Evolutionary conservation across 1,140 invertebrate species (phyloP).

Genomic region (Penaeus japonicus): DNA sequence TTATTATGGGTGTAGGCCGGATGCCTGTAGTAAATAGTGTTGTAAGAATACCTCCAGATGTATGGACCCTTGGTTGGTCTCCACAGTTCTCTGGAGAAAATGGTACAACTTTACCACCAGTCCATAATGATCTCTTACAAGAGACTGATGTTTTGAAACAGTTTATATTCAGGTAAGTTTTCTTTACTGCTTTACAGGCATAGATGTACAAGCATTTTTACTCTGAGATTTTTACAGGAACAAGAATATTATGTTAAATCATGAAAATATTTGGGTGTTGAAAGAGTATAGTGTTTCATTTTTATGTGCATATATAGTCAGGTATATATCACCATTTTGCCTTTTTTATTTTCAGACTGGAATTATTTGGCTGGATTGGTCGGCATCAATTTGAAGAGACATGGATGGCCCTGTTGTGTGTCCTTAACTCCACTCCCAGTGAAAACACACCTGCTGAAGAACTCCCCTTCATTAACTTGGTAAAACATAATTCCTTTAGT

Average conservation of each 20-base stretch:
- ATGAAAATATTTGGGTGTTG: neutral
- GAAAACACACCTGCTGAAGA: constrained; percentile 67
- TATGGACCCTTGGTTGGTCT: constrained; percentile 74
- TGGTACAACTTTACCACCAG: constrained; percentile 70
- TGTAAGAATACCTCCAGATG: constrained; percentile 72
- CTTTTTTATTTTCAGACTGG: constrained; percentile 68
- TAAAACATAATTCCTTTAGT: constrained; percentile 50
- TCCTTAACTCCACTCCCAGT: constrained; percentile 73
- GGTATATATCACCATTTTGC: neutral
- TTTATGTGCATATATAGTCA: neutral
- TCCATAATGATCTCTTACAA: constrained; percentile 74
- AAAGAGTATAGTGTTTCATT: no score
- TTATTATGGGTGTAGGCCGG: constrained; percentile 70
- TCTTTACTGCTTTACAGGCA: neutral
- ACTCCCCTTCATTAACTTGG: constrained; percentile 63
- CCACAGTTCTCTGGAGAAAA: constrained; percentile 67
- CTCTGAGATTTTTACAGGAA: no score
- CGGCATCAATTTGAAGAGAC: constrained; percentile 91
- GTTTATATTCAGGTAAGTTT: constrained; percentile 65
- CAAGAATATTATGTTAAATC: no score
- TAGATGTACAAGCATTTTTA: no score
- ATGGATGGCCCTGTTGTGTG: constrained; percentile 87
- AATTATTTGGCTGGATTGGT: constrained; percentile 79
- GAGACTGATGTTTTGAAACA: constrained; percentile 79
- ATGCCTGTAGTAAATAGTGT: constrained; percentile 74